phyloP scores from a whole-genome alignment of 2,797 vertebrate genomes.

The Vespertilio murinus region DNA sequence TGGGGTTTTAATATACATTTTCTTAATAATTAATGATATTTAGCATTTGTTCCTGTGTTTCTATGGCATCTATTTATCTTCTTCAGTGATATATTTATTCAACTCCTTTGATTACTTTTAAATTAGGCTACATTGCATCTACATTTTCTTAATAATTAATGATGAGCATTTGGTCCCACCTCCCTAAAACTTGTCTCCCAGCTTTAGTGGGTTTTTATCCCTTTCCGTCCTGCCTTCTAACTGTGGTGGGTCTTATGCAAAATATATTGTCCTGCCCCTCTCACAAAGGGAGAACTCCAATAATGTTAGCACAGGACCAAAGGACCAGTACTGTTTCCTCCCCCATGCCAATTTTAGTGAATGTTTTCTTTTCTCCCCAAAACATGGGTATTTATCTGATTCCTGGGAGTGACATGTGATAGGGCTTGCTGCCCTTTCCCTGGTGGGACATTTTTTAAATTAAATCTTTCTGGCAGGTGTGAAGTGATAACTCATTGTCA shows the following conservation, averaged over 20 bases:
- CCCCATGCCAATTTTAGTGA: neutral
- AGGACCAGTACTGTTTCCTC: neutral
- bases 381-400: neutral
- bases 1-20: neutral
- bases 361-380: neutral
- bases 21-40: neutral
- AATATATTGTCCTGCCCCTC: rapidly evolving
- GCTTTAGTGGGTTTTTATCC: neutral
- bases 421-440: neutral
- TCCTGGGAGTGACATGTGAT: neutral
- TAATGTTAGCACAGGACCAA: neutral
- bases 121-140: neutral
- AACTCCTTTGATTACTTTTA: neutral
- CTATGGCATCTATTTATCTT: neutral
- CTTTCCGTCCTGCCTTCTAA: neutral
- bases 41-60: neutral
- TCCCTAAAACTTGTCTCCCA: neutral
- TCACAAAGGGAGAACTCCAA: neutral
- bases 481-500: too few relatives aligned
- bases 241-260: neutral
- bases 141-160: too few relatives aligned
- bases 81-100: neutral
- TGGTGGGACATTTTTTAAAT: neutral
- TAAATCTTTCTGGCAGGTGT: neutral
- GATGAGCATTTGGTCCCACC: too few relatives aligned